Evolutionary conservation across 2,888 invertebrate species (phyloP), one percentile per base, ranked within the genome.

Genomic region (Drosophila nr. medialis): DNA sequence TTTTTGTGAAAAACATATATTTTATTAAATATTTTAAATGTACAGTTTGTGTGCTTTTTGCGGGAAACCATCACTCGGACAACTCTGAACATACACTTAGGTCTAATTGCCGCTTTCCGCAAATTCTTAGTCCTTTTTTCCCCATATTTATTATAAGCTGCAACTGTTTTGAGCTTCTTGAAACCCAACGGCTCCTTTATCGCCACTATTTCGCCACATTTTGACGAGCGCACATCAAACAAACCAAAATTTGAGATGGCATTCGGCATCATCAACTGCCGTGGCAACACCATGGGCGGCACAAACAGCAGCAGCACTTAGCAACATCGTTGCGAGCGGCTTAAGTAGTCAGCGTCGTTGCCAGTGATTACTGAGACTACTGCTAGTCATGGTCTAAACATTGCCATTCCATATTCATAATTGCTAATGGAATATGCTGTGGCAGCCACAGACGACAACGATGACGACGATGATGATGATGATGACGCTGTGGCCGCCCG

Each of bases 341-440:
- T 85, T 85, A 85, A 87, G 85, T 85, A 85, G 90, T 89, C 85
- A 79, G 71, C 79, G 70, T 53, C 40, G 61, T 67, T 65, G 81
- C 64, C 65, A 80, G 72, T 64, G 85, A 87, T 85, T 87, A 83
- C 82, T 72, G 79, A 29, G 81, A 67, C 77, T 77, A 72, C 72
- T 66, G 70, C 74, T 85, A 85, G 86, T 85, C 86, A 73, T 68
- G 88, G 87, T 76, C 80, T 73, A 81, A 77, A 69, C 72, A 70
- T 64, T 67, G 77, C 81, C 77, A 89, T 87, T 89, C 88, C 88
- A 86, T 87, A 91, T 89, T 91, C 90, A 89, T 91, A 92, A 91
- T 91, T 92, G 90, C 91, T 91, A 91, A 91, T 91, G 91, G 91
- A 91, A 91, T 91, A 91, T 90, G 91, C 91, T 84, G 64, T 59